These are phyloP conservation scores for Phyllostomus discolor DNA, from an alignment of 2,113 vertebrate genomes.

Conservation along the genomic window DNA sequence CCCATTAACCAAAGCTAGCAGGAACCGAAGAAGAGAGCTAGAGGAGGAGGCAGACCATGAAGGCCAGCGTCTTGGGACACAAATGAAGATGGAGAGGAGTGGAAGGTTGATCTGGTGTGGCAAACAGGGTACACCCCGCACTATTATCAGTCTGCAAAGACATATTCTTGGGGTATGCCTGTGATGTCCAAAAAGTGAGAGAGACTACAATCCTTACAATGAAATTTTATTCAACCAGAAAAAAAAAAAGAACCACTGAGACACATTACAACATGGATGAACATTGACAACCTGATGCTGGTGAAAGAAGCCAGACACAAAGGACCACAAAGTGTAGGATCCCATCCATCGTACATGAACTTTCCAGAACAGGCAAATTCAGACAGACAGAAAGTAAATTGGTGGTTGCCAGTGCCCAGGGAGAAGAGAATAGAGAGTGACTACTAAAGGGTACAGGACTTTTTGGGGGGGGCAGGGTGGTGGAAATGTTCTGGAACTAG, in stretches of 20 bases:
- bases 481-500: background rate
- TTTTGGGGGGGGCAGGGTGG: background rate
- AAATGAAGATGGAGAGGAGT: background rate
- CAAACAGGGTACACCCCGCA: fast-evolving
- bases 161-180: background rate
- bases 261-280: fast-evolving
- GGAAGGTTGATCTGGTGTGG: background rate
- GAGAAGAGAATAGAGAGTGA: background rate
- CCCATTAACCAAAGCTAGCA: background rate
- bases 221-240: background rate
- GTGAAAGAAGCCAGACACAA: background rate
- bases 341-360: fast-evolving
- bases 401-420: background rate
- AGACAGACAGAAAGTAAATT: background rate
- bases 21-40: background rate
- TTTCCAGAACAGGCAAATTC: background rate
- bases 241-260: background rate
- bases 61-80: background rate
- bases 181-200: background rate
- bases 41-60: background rate
- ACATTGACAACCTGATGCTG: no score
- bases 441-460: background rate
- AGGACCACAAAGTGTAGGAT: fast-evolving
- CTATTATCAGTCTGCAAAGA: background rate
- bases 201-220: no score